These are phyloP conservation scores for Aradophagus sp. DNA, from an alignment of 1,140 invertebrate genomes.

Conservation along the genomic window DNA sequence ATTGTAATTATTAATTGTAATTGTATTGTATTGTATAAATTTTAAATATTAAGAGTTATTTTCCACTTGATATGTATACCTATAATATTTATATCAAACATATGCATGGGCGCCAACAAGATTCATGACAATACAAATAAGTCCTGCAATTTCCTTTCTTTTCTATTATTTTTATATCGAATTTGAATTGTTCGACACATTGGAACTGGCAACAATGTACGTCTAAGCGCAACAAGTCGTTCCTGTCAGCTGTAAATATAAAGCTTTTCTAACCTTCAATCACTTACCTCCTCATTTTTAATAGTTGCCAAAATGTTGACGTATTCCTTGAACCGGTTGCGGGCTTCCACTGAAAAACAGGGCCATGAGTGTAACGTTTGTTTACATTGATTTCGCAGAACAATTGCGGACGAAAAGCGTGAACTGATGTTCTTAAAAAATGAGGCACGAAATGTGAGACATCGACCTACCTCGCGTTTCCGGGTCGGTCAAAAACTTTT, in stretches of 20 bases:
- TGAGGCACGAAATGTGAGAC: conserved; percentile 11
- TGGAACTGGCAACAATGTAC: conserved; percentile 46
- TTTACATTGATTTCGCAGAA: conserved; percentile 22
- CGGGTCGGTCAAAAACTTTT: conserved; percentile 86
- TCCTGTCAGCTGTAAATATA: conserved; percentile 57
- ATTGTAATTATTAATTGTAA: no score
- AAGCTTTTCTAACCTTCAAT: conserved; percentile 20
- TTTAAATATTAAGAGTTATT: no score
- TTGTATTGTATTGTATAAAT: no score
- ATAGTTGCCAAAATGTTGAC: conserved; percentile 92
- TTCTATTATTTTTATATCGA: no score
- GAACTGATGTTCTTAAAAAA: no score
- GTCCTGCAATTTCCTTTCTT: no score
- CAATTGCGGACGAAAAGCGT: not conserved
- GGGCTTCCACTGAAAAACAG: conserved; percentile 84
- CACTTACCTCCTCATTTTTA: conserved; percentile 80
- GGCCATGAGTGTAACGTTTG: conserved; percentile 17
- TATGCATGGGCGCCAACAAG: no score
- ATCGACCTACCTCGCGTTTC: conserved; percentile 81
- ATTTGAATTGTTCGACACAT: no score
- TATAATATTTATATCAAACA: no score
- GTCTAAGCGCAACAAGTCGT: conserved; percentile 70
- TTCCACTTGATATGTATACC: no score
- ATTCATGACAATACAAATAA: no score
- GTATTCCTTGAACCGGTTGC: conserved; percentile 91